Percentiles rank a stretch among this genome's conserved stretches.
Evolutionary conservation across 2,888 invertebrate species (phyloP).

Genomic region (Torymus aiolomorphi): DNA sequence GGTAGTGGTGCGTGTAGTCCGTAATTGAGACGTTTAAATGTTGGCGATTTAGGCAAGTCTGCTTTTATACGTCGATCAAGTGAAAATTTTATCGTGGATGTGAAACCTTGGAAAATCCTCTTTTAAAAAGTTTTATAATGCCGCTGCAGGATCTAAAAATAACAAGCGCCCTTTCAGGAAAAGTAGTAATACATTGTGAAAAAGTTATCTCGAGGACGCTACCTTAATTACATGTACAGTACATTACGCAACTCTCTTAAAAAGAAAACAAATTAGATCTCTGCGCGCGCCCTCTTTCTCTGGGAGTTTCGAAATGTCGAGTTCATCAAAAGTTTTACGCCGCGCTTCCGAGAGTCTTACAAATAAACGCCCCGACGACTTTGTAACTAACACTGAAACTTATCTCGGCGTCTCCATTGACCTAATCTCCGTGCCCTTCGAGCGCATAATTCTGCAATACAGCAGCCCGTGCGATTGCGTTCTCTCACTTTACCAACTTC

Average conservation of each 20-base stretch:
- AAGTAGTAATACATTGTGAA: too few relatives aligned
- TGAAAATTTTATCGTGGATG: too few relatives aligned
- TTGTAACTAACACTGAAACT: slow-evolving; percentile 16
- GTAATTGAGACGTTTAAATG: too few relatives aligned
- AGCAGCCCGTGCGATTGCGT: not conserved
- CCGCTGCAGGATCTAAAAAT: too few relatives aligned
- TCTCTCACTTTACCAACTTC: not conserved
- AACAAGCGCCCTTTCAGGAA: too few relatives aligned
- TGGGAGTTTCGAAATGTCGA: slow-evolving; percentile 12
- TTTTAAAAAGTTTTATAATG: too few relatives aligned
- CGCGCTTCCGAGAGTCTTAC: not conserved
- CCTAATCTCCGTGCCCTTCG: slow-evolving; percentile 13
- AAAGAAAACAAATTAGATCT: slow-evolving; percentile 16
- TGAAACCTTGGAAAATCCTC: too few relatives aligned
- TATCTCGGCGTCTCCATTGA: slow-evolving; percentile 10
- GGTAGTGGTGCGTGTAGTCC: too few relatives aligned
- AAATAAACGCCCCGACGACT: slow-evolving; percentile 30
- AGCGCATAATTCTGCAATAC: slow-evolving; percentile 7
- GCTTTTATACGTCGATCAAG: too few relatives aligned
- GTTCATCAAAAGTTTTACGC: slow-evolving; percentile 30
- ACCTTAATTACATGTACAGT: not conserved
- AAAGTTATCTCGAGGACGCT: too few relatives aligned
- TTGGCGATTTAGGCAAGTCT: too few relatives aligned
- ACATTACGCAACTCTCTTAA: not conserved
- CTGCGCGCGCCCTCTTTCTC: not conserved